A percentile compares a stretch with the other conserved stretches of the same genome.
Conservation (phyloP, 2,888 invertebrate genomes). For the Rhaphigaster nebulosa region DNA sequence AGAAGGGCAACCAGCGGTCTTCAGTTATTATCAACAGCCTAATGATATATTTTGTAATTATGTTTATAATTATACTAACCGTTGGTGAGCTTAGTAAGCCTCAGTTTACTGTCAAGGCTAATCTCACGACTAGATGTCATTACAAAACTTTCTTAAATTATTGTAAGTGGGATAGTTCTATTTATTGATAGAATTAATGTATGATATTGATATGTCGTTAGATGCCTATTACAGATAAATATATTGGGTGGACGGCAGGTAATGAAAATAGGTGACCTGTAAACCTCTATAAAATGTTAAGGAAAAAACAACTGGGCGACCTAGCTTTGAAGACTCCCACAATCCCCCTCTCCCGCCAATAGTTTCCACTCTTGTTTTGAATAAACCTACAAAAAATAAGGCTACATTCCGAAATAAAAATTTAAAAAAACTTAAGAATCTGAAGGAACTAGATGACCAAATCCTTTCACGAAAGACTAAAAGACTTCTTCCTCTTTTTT, state of each 20-base stretch:
- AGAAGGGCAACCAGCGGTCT: too few relatives aligned
- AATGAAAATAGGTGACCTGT: not conserved
- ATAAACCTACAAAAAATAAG: not conserved
- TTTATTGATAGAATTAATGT: not conserved
- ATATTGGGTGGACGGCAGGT: not conserved
- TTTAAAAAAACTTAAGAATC: too few relatives aligned
- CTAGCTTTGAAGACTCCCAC: not conserved
- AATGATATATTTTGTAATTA: too few relatives aligned
- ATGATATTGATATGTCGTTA: not conserved
- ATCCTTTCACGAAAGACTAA: too few relatives aligned
- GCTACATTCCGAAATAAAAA: not conserved
- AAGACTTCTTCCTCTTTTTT: too few relatives aligned
- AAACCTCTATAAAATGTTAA: conserved; percentile 45
- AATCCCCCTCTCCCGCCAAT: not conserved
- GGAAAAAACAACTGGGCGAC: conserved; percentile 24
- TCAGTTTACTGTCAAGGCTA: too few relatives aligned
- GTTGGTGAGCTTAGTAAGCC: too few relatives aligned
- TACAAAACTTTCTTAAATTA: not conserved
- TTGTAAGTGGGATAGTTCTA: not conserved
- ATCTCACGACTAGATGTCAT: too few relatives aligned
- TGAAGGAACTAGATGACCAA: too few relatives aligned
- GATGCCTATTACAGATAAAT: too few relatives aligned
- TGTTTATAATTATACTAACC: too few relatives aligned
- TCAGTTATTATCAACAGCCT: too few relatives aligned
- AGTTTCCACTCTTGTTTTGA: not conserved